These are phyloP conservation scores for Drosophila teissieri DNA, from an alignment of 1,140 invertebrate species.

Conservation along the genomic window DNA sequence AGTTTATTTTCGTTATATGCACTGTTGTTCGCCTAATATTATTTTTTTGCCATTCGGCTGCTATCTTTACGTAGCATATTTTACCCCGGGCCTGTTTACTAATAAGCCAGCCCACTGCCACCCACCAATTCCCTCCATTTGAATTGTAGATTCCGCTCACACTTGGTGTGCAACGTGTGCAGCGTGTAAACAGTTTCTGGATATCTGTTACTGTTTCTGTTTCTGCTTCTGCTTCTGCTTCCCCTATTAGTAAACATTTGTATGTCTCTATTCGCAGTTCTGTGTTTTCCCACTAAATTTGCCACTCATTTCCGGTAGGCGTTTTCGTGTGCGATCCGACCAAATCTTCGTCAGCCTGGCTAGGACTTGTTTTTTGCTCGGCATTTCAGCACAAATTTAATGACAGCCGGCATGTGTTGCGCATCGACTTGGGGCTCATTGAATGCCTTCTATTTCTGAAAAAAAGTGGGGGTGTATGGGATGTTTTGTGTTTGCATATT, in stretches of 20 bases:
- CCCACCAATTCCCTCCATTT: constrained; percentile 48
- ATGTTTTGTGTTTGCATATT: constrained; percentile 24
- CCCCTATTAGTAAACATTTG: constrained; percentile 71
- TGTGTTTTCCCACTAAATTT: constrained; percentile 51
- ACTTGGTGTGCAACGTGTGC: constrained; percentile 60
- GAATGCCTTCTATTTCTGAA: constrained; percentile 27
- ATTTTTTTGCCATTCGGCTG: constrained; percentile 27
- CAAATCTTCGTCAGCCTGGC: constrained; percentile 35
- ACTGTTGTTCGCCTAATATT: constrained; percentile 20
- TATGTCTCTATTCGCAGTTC: constrained; percentile 46
- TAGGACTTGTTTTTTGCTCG: constrained; percentile 26
- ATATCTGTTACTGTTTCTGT: constrained; percentile 32
- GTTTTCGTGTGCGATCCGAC: constrained; percentile 9
- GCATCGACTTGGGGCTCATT: constrained; percentile 49
- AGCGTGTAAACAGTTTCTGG: constrained; percentile 62
- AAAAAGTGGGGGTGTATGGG: constrained; percentile 7
- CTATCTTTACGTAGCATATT: constrained; percentile 46
- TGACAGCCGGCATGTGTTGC: constrained; percentile 69
- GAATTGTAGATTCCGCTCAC: constrained; percentile 66
- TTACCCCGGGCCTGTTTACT: constrained; percentile 35
- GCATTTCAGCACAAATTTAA: constrained; percentile 58
- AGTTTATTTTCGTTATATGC: constrained; percentile 51
- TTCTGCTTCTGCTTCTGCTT: constrained; percentile 5
- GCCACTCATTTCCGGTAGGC: constrained; percentile 65
- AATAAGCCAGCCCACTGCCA: constrained; percentile 34